These are phyloP conservation scores for Ctenomys sociabilis DNA, from an alignment of 2,113 vertebrate species.

Conservation along the genomic window DNA sequence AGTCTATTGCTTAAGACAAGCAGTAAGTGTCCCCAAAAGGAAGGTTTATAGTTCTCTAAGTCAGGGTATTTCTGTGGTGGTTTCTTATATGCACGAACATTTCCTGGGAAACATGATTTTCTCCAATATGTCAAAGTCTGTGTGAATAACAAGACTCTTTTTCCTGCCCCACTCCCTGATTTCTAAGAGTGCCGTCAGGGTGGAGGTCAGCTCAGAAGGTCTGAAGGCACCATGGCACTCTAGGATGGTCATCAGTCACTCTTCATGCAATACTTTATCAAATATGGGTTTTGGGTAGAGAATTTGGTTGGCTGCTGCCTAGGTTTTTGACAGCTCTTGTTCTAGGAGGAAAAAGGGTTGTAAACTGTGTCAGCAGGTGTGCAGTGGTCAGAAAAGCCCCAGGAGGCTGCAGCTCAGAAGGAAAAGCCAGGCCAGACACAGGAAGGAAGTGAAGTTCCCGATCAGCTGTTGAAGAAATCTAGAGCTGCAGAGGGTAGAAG, in stretches of 20 bases:
- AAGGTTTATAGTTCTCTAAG: accelerated
- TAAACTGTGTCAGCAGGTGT: accelerated
- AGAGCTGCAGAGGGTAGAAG: accelerated
- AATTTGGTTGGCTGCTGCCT: accelerated
- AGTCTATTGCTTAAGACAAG: neutral
- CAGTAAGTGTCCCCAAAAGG: neutral
- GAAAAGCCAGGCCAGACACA: accelerated
- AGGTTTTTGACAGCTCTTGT: accelerated
- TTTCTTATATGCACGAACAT: neutral
- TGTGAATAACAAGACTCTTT: accelerated
- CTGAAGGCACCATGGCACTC: accelerated
- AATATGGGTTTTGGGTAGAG: neutral
- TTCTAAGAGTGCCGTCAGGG: neutral
- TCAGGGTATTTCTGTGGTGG: neutral
- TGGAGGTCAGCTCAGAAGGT: neutral
- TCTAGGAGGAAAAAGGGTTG: accelerated
- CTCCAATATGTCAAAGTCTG: neutral
- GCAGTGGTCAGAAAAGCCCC: accelerated
- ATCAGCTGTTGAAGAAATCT: accelerated
- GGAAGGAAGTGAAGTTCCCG: neutral
- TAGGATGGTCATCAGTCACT: accelerated
- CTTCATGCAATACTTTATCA: accelerated
- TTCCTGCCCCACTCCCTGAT: accelerated
- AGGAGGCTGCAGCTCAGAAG: accelerated
- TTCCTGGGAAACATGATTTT: neutral